phyloP scores from a whole-genome alignment of 2,113 vertebrate genomes.

The Dendropsophus ebraccatus region DNA sequence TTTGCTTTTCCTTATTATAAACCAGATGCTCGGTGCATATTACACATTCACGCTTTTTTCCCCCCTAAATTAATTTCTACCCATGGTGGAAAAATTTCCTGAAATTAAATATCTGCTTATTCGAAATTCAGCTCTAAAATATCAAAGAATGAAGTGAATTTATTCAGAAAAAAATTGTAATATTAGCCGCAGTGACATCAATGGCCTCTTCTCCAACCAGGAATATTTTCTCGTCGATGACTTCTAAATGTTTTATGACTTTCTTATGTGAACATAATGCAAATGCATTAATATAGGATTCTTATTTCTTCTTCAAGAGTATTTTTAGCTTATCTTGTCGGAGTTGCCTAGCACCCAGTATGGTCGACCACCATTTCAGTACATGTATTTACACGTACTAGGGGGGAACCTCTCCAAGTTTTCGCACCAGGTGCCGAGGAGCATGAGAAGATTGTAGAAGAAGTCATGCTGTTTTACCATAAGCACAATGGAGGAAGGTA shows the following conservation, averaged over 20 bases:
- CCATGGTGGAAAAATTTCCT: not conserved
- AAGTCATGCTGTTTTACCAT: too few species aligned
- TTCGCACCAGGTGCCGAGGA: too few species aligned
- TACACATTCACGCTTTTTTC: not conserved
- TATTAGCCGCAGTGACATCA: not conserved
- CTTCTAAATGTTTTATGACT: not conserved
- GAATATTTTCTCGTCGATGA: not conserved
- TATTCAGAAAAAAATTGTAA: not conserved
- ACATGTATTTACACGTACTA: too few species aligned
- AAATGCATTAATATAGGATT: not conserved
- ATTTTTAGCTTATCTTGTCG: not conserved
- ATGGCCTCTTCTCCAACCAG: not conserved
- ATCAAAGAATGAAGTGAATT: not conserved
- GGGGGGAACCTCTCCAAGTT: too few species aligned
- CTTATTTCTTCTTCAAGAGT: not conserved
- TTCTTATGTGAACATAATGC: not conserved
- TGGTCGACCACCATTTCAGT: not conserved
- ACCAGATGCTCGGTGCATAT: not conserved
- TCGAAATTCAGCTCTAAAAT: not conserved
- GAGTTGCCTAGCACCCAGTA: not conserved
- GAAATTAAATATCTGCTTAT: not conserved
- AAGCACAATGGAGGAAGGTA: too few species aligned
- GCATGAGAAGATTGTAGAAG: too few species aligned
- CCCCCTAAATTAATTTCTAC: not conserved
- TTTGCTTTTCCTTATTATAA: not conserved